These are phyloP conservation scores for Steromphala cineraria DNA, from an alignment of 2,888 invertebrate genomes.

Conservation along the genomic window DNA sequence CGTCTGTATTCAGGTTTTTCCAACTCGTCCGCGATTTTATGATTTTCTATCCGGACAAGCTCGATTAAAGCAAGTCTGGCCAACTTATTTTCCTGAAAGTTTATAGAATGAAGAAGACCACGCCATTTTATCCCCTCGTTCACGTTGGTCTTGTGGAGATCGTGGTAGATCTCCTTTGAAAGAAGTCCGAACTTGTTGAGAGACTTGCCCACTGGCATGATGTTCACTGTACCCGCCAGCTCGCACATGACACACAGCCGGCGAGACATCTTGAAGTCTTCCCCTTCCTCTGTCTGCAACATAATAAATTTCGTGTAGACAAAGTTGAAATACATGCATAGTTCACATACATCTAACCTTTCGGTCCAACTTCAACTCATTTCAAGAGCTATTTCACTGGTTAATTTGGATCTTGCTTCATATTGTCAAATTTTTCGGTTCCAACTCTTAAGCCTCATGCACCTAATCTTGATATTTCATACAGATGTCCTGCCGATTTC, in stretches of 20 bases:
- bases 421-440: too few species aligned
- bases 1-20: background rate
- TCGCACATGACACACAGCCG: background rate
- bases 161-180: conserved; percentile 6
- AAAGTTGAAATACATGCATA: too few species aligned
- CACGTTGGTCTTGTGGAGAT: background rate
- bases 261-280: background rate
- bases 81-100: conserved; percentile 11
- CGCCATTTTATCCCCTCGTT: conserved; percentile 11
- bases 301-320: background rate
- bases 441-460: too few species aligned
- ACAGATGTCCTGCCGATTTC: too few species aligned
- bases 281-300: background rate
- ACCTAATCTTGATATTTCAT: too few species aligned
- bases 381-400: too few species aligned
- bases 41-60: background rate
- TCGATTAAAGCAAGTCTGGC: background rate
- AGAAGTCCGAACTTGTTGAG: conserved; percentile 3
- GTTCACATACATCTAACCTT: too few species aligned
- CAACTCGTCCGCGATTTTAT: background rate
- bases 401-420: too few species aligned
- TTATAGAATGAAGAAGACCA: background rate
- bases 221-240: background rate
- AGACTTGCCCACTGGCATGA: conserved; percentile 2
- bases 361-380: too few species aligned